These are phyloP conservation scores for Tiliacea citrago DNA, from an alignment of 2,888 invertebrate genomes.

Conservation along the genomic window DNA sequence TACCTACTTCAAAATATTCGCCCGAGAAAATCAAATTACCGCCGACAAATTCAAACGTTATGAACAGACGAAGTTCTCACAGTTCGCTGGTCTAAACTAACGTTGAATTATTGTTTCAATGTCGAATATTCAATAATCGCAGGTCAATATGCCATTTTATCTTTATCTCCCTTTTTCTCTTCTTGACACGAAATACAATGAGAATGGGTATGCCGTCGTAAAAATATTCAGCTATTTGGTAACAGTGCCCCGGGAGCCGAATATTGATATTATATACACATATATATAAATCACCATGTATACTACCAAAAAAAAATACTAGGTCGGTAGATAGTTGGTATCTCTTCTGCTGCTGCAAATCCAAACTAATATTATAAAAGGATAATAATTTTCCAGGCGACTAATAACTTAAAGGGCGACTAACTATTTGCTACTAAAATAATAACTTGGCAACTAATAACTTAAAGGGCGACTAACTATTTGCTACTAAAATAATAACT, in stretches of 20 bases:
- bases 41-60: slow-evolving; percentile 20
- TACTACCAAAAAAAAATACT: no score
- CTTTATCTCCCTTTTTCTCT: neutral
- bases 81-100: slow-evolving; percentile 8
- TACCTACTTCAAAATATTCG: slow-evolving; percentile 35
- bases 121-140: slow-evolving; percentile 9
- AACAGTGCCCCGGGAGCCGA: no score
- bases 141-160: neutral
- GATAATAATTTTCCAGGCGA: no score
- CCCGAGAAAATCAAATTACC: slow-evolving; percentile 31
- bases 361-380: no score
- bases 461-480: no score
- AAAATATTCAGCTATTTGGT: neutral
- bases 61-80: neutral
- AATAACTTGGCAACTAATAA: no score
- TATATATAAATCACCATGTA: neutral
- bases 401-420: no score
- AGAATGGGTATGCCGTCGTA: neutral
- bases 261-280: neutral
- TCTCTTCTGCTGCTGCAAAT: no score
- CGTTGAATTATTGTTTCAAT: slow-evolving; percentile 17
- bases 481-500: no score
- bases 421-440: no score
- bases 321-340: neutral
- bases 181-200: no score